Percentiles rank a stretch among this genome's conserved stretches.
phyloP scores from a whole-genome alignment of 2,113 vertebrate species.

The Sander vitreus region DNA sequence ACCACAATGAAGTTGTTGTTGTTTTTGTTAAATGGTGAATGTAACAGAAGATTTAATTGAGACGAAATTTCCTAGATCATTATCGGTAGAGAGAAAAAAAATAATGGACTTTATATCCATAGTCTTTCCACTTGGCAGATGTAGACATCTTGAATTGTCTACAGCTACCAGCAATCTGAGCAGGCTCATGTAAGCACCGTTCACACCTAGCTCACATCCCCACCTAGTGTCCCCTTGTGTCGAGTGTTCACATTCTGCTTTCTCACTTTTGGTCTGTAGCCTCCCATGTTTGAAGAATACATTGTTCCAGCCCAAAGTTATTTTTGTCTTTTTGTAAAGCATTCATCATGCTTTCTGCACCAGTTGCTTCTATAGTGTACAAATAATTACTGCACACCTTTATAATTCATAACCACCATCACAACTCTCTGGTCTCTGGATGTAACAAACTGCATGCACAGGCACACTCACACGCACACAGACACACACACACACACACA shows the following conservation, averaged over 20 bases:
- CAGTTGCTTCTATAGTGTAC: slow-evolving; percentile 10
- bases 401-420: slow-evolving; percentile 36
- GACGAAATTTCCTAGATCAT: neutral
- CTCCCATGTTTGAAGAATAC: neutral
- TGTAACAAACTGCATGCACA: slow-evolving; percentile 12
- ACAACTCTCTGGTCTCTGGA: neutral
- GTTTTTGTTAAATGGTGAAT: too few relatives aligned
- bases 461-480: neutral
- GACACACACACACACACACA: too few relatives aligned
- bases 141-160: neutral
- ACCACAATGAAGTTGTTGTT: too few relatives aligned
- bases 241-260: neutral
- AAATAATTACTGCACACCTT: slow-evolving; percentile 37
- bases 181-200: neutral
- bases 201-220: neutral
- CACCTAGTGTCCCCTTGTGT: neutral
- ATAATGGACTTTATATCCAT: neutral
- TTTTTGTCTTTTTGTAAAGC: slow-evolving; percentile 9
- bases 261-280: neutral
- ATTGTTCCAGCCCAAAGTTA: slow-evolving; percentile 23
- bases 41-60: neutral
- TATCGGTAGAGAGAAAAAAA: neutral
- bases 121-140: neutral
- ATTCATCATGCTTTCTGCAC: slow-evolving; percentile 33
- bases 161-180: neutral